A percentile compares a stretch with the other conserved stretches of the same genome.
phyloP scores from a whole-genome alignment of 2,888 invertebrate genomes.

The Eulithis testata region DNA sequence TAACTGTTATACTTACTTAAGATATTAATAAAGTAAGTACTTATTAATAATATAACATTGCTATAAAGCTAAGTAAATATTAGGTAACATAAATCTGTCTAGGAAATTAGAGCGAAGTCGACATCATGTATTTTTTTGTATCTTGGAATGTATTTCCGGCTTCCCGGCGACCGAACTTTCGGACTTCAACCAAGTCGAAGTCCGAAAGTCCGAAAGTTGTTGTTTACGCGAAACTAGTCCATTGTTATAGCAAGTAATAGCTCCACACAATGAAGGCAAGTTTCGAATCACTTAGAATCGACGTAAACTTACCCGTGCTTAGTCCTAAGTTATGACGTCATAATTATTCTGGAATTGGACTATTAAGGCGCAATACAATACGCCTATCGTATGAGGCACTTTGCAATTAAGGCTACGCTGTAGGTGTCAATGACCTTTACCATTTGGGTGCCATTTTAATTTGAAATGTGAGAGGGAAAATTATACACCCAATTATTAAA shows the following conservation, averaged over 20 bases:
- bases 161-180: not conserved
- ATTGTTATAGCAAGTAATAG: slow-evolving; percentile 37
- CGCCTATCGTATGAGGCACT: slow-evolving; percentile 22
- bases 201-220: slow-evolving; percentile 20
- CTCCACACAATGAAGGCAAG: slow-evolving; percentile 36
- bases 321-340: slow-evolving; percentile 30
- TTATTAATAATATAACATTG: too few species aligned
- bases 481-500: too few species aligned
- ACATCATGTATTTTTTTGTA: too few species aligned
- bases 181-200: not conserved
- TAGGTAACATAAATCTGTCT: too few species aligned
- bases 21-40: too few species aligned
- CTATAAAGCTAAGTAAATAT: too few species aligned
- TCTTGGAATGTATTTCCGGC: not conserved
- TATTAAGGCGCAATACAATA: slow-evolving; percentile 29
- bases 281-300: slow-evolving; percentile 44
- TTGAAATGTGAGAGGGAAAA: not conserved
- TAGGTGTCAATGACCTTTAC: slow-evolving; percentile 12
- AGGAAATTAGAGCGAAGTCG: too few species aligned
- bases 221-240: slow-evolving; percentile 6
- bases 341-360: slow-evolving; percentile 32
- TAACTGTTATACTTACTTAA: too few species aligned
- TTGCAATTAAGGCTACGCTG: slow-evolving; percentile 13
- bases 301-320: slow-evolving; percentile 35
- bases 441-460: not conserved